Conservation (phyloP, 2,797 vertebrate species). For the Arctocebus calabarensis region DNA sequence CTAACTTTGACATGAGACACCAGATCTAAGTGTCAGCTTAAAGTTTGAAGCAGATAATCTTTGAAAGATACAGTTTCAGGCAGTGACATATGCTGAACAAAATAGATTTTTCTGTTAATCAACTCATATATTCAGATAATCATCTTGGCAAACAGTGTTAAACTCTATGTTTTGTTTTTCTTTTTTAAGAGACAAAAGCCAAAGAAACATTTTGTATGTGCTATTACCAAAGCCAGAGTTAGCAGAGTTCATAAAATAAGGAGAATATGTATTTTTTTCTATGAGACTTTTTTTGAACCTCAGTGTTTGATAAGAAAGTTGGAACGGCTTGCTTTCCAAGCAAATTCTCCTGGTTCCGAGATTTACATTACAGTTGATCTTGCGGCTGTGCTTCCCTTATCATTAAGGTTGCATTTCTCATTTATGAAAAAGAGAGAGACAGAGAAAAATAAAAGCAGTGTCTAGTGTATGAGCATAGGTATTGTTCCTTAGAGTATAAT, state of each 20-base stretch:
- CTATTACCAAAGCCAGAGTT: neutral
- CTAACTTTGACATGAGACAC: neutral
- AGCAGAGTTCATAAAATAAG: neutral
- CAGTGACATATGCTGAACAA: neutral
- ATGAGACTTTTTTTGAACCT: neutral
- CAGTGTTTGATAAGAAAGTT: neutral
- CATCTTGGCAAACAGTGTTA: neutral
- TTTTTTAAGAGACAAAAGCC: neutral
- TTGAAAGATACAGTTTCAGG: neutral
- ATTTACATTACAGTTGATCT: conserved; percentile 8
- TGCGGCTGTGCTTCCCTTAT: neutral
- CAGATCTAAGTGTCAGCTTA: neutral
- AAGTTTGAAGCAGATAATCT: neutral
- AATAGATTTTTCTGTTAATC: neutral
- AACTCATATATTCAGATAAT: neutral
- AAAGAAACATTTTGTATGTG: neutral
- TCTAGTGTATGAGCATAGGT: neutral
- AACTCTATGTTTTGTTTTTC: neutral
- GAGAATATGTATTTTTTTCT: neutral
- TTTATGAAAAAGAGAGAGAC: neutral
- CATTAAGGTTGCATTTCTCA: neutral
- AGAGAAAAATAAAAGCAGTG: neutral
- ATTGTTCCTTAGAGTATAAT: neutral
- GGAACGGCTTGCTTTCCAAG: neutral
- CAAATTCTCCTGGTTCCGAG: conserved; percentile 11